These are phyloP conservation scores for Melanotaenia nigrans DNA, from an alignment of 2,797 vertebrate genomes.

Conservation along the genomic window DNA sequence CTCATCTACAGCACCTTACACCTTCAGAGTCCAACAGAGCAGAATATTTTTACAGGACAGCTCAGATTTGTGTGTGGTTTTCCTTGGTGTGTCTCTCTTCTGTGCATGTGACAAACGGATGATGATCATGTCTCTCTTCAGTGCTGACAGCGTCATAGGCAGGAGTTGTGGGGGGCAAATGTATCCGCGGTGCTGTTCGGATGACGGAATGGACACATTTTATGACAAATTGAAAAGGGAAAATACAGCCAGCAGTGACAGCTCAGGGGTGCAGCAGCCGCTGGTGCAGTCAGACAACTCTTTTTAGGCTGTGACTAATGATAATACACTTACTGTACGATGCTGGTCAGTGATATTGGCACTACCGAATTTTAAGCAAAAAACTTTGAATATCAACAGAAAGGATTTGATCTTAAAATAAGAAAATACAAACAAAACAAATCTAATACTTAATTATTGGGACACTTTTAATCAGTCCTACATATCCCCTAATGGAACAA, in stretches of 20 bases:
- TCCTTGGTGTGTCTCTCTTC: slow-evolving; percentile 26
- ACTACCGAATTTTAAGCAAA: not conserved
- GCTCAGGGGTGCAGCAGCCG: slow-evolving; percentile 53
- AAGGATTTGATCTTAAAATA: not conserved
- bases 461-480: not conserved
- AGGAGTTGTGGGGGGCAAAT: slow-evolving; percentile 37
- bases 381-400: not conserved
- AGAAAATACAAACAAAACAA: not conserved
- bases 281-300: slow-evolving; percentile 51
- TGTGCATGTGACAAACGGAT: slow-evolving; percentile 44
- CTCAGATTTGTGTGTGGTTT: not conserved
- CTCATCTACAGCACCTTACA: not conserved
- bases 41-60: not conserved
- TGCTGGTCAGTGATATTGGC: not conserved
- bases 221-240: slow-evolving; percentile 66
- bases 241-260: slow-evolving; percentile 54
- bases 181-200: slow-evolving; percentile 49
- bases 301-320: slow-evolving; percentile 52
- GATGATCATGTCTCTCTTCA: slow-evolving; percentile 49
- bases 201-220: slow-evolving; percentile 66
- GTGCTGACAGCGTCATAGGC: slow-evolving; percentile 57
- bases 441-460: not conserved
- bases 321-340: slow-evolving; percentile 9
- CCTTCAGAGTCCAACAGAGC: not conserved
- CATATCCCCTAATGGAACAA: not conserved